A percentile compares a stretch with the other conserved stretches of the same genome.
Conservation (phyloP, 2,888 invertebrate genomes). For the Drosophila testacea region DNA sequence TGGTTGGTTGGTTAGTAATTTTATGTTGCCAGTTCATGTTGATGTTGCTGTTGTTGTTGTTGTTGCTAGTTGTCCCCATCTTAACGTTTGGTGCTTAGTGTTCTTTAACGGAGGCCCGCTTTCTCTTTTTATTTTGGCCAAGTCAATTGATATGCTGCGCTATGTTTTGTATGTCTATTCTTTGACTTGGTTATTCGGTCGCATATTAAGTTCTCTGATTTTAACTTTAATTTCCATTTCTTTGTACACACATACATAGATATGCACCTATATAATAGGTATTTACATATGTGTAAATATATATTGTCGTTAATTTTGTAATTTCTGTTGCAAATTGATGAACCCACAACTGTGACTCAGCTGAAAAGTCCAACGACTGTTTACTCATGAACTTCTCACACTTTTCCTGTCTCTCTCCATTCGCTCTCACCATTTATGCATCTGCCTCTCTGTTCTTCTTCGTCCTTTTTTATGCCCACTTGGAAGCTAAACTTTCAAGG, state of each 20-base stretch:
- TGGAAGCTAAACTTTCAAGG: constrained; percentile 78
- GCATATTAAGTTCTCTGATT: constrained; percentile 45
- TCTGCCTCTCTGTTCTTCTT: constrained; percentile 15
- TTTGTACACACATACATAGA: constrained; percentile 4
- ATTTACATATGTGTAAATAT: not conserved
- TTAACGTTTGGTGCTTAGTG: constrained; percentile 65
- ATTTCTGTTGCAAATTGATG: constrained; percentile 15
- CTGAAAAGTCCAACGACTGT: constrained; percentile 35
- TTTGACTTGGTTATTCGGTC: constrained; percentile 27
- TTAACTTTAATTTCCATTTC: constrained; percentile 19
- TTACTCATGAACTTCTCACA: constrained; percentile 18
- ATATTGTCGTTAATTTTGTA: constrained; percentile 8
- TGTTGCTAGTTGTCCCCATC: constrained; percentile 51
- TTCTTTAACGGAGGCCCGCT: constrained; percentile 69
- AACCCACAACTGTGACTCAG: constrained; percentile 31
- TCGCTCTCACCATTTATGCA: constrained; percentile 1
- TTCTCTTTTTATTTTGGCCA: constrained; percentile 75
- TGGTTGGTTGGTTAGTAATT: constrained; percentile 27
- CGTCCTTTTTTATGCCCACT: constrained; percentile 67
- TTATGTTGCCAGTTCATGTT: constrained; percentile 35
- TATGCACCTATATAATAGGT: not conserved
- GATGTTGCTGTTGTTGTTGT: constrained; percentile 12
- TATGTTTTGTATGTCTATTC: constrained; percentile 52
- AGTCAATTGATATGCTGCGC: constrained; percentile 72
- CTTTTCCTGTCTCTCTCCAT: constrained; percentile 15